Evolutionary conservation across 1,140 invertebrate species (phyloP).

Genomic region (Leptoteleia sp.): DNA sequence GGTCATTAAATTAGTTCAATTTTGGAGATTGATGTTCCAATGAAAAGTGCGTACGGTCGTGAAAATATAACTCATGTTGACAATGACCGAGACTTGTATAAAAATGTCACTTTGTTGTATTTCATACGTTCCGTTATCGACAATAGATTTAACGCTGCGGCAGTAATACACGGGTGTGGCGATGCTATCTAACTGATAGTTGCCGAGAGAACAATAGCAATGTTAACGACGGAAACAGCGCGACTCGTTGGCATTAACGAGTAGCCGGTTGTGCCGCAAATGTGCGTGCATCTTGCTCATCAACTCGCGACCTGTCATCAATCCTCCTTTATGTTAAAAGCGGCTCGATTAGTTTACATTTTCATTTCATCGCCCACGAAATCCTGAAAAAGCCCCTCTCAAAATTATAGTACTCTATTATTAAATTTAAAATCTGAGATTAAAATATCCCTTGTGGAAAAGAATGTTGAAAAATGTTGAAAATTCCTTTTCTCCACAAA

Average conservation of each 20-base stretch:
- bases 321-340: background rate
- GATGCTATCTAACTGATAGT: conserved; percentile 56
- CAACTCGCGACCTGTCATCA: background rate
- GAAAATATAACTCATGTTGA: conserved; percentile 2
- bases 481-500: too few relatives aligned
- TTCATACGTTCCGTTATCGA: conserved; percentile 32
- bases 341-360: too few relatives aligned
- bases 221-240: conserved; percentile 34
- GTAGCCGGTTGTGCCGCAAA: conserved; percentile 2
- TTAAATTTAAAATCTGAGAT: too few relatives aligned
- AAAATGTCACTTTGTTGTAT: conserved; percentile 19
- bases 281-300: background rate
- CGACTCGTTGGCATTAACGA: conserved; percentile 23
- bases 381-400: too few relatives aligned
- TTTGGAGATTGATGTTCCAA: too few relatives aligned
- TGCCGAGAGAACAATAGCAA: conserved; percentile 40
- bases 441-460: too few relatives aligned
- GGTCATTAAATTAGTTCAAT: too few relatives aligned
- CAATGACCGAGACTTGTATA: conserved; percentile 30
- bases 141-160: conserved; percentile 29
- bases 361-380: too few relatives aligned
- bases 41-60: background rate
- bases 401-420: too few relatives aligned
- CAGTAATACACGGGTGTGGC: conserved; percentile 20
- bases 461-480: too few relatives aligned